Evolutionary conservation across 2,888 invertebrate genomes (phyloP), one percentile per base, ranked within the genome.

Genomic region (Lithodes maja): DNA sequence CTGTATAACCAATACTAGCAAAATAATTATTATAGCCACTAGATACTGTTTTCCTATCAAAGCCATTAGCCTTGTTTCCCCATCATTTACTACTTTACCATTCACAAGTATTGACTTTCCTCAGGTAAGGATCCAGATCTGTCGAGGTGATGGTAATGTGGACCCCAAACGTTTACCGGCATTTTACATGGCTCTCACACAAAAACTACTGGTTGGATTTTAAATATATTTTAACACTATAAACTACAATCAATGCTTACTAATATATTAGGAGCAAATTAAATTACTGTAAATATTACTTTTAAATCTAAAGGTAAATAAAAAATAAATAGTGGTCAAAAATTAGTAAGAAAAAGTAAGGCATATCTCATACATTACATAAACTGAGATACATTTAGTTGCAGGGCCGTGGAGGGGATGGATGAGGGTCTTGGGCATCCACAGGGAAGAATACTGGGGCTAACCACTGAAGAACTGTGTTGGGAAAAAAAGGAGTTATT

Each of bases 261-360:
- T 71, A 71, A 9, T 71, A 71, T 71, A n/a, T 15, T 71, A n/a
- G 71, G 71, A 9, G 71, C 17, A 9, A 71, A 71, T 71, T 3
- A 71, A 71, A 71, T n/a, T 71, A 71, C 71, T 71, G n/a, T 71
- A n/a, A 71, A 71, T 71, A 71, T 12, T 71, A 71, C 71, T 71
- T n/a, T 71, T 71, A 9, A 55, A 5, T 3, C 55, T 55, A 71
- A 5, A 71, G 71, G 71, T 71, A 71, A 3, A 17, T 71, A 71
- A 71, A 71, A 71, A 71, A 71, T 71, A 71, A 71, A n/a, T 71
- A 9, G 71, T 71, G 68, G n/a, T 55, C 3, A 55, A 55, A 55
- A 55, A 9, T 55, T 55, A 55, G 55, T 55, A 55, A 9, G 2
- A 71, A 71, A 71, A 71, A 71, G 17, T 71, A n/a, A 71, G 17